phyloP scores from a whole-genome alignment of 2,888 invertebrate genomes.

The Nemotelus pantherinus region DNA sequence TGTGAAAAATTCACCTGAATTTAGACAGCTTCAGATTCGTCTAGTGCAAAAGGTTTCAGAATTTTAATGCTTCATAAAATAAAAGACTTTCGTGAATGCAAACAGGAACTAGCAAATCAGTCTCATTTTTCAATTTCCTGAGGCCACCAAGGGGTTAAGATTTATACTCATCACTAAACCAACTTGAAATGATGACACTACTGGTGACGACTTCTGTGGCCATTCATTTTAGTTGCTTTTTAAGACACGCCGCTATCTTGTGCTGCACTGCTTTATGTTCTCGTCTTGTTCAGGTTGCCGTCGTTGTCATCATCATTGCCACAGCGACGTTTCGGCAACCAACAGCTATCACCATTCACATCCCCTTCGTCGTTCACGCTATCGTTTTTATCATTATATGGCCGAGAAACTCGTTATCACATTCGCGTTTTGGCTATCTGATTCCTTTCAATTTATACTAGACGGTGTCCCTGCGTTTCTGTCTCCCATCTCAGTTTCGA shows the following conservation, averaged over 20 bases:
- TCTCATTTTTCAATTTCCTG: no score
- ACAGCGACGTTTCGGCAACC: no score
- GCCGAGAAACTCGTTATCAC: constrained; percentile 41
- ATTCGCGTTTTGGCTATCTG: constrained; percentile 42
- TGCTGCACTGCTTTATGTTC: not conserved
- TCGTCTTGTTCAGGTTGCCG: not conserved
- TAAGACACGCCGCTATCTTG: constrained; percentile 24
- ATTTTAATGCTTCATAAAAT: no score
- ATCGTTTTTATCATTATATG: not conserved
- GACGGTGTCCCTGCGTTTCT: not conserved
- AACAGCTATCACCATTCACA: no score
- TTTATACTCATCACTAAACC: not conserved
- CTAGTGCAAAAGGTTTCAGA: no score
- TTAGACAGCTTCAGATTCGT: no score
- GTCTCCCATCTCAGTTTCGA: not conserved
- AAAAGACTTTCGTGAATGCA: no score
- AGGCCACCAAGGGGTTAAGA: constrained; percentile 10
- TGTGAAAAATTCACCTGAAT: no score
- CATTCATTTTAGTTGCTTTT: constrained; percentile 20
- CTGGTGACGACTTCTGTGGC: constrained; percentile 28
- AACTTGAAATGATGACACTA: not conserved
- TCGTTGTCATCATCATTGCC: not conserved
- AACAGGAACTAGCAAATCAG: no score
- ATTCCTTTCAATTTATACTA: constrained; percentile 42
- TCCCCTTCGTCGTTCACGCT: no score